Base-by-base conservation (phyloP, 2,797 vertebrate species). In the Scleropages formosus region DNA sequence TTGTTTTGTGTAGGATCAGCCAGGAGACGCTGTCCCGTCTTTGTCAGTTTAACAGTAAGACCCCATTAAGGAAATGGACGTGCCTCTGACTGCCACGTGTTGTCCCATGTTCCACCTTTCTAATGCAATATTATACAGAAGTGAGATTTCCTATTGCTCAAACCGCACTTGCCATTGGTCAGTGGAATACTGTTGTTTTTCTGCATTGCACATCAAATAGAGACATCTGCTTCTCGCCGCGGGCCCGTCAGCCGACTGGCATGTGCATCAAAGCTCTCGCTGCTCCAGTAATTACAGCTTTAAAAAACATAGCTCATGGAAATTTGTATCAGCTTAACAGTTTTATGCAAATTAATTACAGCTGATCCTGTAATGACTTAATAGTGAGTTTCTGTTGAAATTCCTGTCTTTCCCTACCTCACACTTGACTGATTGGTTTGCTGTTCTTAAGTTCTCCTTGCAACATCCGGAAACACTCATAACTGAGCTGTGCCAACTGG, bases 341-440 rank as follows among this genome's bases (percentile, higher is more conserved):
- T 24, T 76, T 53, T 63, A 71, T 76, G 47, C 67, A 71, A 63
- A 71, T 70, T 51, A 27, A 71, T 76, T 70, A 70, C 66, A 70
- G 60, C 51, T 11, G 66, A 64, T 46, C 53, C 46, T 63, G 58
- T 63, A 46, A 31, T 51, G 27, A 46, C 12, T 71, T 53, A 44
- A 76, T 10, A 16, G 61, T 24, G 46, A 64, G 53, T 74, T 63
- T 20, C 1, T 51, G 24, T 56, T 71, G 22, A 24, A 71, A 44
- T 72, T 73, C 63, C 1, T 16, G n/a, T 27, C 59, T 58, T 44
- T 16, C 27, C 11, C 46, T 72, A 20, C 6, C 20, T 15, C 39
- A 22, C 11, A 62, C 56, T 71, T 39, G 69, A 56, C 53, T 56
- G 12, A 53, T 56, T 12, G 11, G 56, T 56, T 56, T 11, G 53